Evolutionary conservation across 1,140 invertebrate species (phyloP).

Genomic region (Cyphomyrmex costatus): DNA sequence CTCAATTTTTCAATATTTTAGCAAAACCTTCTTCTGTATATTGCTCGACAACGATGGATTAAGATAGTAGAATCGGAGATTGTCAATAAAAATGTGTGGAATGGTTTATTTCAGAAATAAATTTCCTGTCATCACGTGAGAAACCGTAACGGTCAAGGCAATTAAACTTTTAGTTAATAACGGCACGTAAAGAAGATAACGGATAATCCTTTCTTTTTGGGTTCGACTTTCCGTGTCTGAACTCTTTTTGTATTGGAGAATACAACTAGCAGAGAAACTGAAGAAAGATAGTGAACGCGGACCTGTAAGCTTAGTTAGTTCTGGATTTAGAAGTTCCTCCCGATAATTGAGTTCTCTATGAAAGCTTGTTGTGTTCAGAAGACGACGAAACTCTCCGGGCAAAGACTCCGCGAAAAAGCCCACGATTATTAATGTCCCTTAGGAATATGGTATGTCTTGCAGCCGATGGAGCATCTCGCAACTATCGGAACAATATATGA

Average conservation of each 20-base stretch:
- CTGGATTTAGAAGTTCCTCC: conserved; percentile 41
- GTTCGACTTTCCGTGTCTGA: conserved; percentile 27
- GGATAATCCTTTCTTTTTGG: conserved; percentile 42
- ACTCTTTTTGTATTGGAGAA: background rate
- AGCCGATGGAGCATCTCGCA: background rate
- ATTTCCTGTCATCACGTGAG: background rate
- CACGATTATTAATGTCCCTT: conserved; percentile 31
- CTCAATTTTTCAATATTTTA: too few species aligned
- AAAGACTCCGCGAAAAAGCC: conserved; percentile 15
- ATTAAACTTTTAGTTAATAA: conserved; percentile 59
- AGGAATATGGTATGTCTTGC: background rate
- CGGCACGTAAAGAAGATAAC: conserved; percentile 21
- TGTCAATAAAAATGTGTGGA: background rate
- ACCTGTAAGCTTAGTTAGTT: conserved; percentile 28
- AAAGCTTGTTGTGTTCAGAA: conserved; percentile 12
- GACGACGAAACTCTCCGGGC: conserved; percentile 14
- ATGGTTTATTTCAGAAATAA: conserved; percentile 11
- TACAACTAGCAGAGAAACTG: background rate
- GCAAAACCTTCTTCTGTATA: background rate
- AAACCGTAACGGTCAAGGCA: background rate
- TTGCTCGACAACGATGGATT: background rate
- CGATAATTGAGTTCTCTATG: conserved; percentile 34
- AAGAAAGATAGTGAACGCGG: background rate
- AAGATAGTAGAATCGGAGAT: background rate
- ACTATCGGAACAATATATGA: background rate